Percentiles rank a stretch among this genome's conserved stretches.
Evolutionary conservation across 2,888 invertebrate species (phyloP).

Genomic region (Clostera curtula): DNA sequence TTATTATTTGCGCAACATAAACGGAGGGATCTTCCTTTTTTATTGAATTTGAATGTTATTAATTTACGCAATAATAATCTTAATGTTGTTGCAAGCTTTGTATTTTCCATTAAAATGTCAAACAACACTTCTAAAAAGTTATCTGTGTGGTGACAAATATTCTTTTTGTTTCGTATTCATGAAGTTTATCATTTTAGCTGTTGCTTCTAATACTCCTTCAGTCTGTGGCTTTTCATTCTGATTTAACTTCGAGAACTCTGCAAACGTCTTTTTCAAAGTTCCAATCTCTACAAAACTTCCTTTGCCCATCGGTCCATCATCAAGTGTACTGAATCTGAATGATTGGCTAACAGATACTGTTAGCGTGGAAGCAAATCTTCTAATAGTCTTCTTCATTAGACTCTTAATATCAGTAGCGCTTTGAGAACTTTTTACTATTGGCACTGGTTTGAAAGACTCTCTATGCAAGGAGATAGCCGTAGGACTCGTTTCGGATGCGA

Average conservation of each 20-base stretch:
- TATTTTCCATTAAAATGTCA: too few species aligned
- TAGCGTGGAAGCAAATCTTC: conserved; percentile 11
- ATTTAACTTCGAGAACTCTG: too few species aligned
- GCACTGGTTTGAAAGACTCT: too few species aligned
- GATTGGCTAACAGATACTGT: conserved; percentile 6
- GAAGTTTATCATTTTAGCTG: conserved; percentile 38
- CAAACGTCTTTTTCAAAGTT: conserved; percentile 8
- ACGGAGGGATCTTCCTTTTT: too few species aligned
- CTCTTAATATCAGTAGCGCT: conserved; percentile 26
- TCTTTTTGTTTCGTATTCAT: conserved; percentile 43
- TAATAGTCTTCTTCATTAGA: conserved; percentile 21
- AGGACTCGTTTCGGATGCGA: conserved; percentile 21
- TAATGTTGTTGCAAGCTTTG: too few species aligned
- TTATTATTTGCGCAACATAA: too few species aligned
- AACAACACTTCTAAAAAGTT: too few species aligned
- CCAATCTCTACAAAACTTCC: conserved; percentile 14
- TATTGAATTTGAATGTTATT: too few species aligned
- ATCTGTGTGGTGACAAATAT: too few species aligned
- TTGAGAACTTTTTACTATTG: conserved; percentile 17
- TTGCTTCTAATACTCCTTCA: conserved; percentile 28
- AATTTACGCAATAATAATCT: too few species aligned
- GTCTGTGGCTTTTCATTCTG: conserved; percentile 12
- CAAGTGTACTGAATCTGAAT: conserved; percentile 28
- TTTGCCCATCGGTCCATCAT: conserved; percentile 23
- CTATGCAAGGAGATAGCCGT: too few species aligned